Percentiles rank a stretch among this genome's conserved stretches.
These are phyloP conservation scores for Scleropages formosus DNA, from an alignment of 2,797 vertebrate species.

Conservation along the genomic window DNA sequence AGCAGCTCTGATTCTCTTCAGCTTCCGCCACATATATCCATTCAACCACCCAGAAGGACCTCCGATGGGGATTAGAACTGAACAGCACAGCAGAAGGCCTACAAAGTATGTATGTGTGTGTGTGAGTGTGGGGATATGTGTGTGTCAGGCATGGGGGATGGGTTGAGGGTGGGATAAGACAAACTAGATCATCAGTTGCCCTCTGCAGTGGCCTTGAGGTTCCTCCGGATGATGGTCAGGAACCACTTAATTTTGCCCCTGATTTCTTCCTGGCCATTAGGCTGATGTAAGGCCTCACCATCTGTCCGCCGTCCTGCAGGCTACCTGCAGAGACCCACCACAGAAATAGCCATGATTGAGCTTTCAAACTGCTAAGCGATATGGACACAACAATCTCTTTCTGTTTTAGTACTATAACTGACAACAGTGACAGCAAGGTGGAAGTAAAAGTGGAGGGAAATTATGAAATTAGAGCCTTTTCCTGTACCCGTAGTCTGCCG, in stretches of 20 bases:
- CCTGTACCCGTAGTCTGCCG: no score
- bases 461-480: not conserved
- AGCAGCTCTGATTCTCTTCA: conserved; percentile 24
- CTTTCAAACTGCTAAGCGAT: conserved; percentile 48
- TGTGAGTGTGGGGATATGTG: conserved; percentile 37
- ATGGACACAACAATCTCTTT: conserved; percentile 44
- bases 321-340: not conserved
- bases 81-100: conserved; percentile 45
- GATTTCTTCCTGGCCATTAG: conserved; percentile 55
- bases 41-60: conserved; percentile 45
- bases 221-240: conserved; percentile 57
- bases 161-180: conserved; percentile 54
- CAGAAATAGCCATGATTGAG: not conserved
- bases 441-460: conserved; percentile 17
- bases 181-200: conserved; percentile 52
- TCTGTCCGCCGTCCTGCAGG: conserved; percentile 15
- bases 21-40: conserved; percentile 48
- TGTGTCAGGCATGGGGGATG: no score
- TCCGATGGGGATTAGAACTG: conserved; percentile 49
- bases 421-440: conserved; percentile 27
- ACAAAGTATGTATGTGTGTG: not conserved
- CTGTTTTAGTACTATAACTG: conserved; percentile 33
- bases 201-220: conserved; percentile 57
- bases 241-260: conserved; percentile 56
- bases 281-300: conserved; percentile 41